These are phyloP conservation scores for Tyrophagus putrescentiae DNA, from an alignment of 1,140 invertebrate genomes.

Conservation along the genomic window DNA sequence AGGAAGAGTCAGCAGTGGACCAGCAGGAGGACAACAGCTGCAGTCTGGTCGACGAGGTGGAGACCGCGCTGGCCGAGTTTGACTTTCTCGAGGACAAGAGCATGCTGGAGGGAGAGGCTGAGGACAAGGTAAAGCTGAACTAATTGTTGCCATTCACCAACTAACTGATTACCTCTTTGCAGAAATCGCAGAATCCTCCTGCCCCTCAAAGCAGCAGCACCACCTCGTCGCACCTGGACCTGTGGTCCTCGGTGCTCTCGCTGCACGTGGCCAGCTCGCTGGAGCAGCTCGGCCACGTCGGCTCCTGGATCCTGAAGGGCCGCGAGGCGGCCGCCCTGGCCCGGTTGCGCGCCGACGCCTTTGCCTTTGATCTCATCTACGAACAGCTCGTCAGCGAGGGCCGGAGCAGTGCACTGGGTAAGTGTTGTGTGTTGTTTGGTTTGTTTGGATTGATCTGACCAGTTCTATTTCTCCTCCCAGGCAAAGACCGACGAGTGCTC, in stretches of 20 bases:
- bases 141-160: too few species aligned
- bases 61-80: constrained; percentile 13
- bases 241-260: not conserved
- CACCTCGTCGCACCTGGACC: not conserved
- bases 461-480: not conserved
- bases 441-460: not conserved
- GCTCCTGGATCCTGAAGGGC: constrained; percentile 7
- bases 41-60: constrained; percentile 12
- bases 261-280: not conserved
- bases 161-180: too few species aligned
- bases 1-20: not conserved
- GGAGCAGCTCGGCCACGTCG: not conserved
- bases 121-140: not conserved
- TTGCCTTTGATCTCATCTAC: constrained; percentile 5
- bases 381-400: not conserved
- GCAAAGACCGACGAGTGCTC: not conserved
- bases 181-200: not conserved
- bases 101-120: not conserved
- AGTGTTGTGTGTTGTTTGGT: not conserved
- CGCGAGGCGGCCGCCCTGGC: not conserved
- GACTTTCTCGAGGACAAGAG: constrained; percentile 4
- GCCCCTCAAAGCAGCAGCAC: not conserved
- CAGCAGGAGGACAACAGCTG: not conserved
- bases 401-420: not conserved
- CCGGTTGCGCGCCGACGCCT: not conserved